Evolutionary conservation across 2,797 vertebrate genomes (phyloP).

Genomic region (Pogoniulus pusillus): DNA sequence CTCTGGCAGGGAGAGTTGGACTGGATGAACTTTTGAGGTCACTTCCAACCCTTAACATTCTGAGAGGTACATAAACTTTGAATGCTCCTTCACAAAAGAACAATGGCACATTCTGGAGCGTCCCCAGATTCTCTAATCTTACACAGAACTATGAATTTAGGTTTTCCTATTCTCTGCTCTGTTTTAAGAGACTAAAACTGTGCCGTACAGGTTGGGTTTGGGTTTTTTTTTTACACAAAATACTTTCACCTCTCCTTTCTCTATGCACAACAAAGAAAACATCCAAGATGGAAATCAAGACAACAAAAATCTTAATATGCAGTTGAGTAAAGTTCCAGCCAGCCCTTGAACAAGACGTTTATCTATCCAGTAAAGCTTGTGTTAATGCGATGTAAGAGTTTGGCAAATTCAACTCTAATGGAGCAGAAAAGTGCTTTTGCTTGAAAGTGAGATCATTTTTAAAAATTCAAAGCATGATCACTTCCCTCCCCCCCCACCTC

Average conservation of each 20-base stretch:
- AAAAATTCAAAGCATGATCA: conserved; percentile 87
- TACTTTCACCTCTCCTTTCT: conserved; percentile 1
- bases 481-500: conserved; percentile 51
- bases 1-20: too few relatives aligned
- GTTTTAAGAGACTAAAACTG: conserved; percentile 20
- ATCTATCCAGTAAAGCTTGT: conserved; percentile 83
- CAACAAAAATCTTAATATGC: conserved; percentile 80
- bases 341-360: conserved; percentile 78
- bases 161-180: not conserved
- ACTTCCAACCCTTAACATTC: too few relatives aligned
- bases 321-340: conserved; percentile 84
- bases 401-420: conserved; percentile 85
- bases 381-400: conserved; percentile 83
- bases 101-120: not conserved
- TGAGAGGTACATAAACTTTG: not conserved
- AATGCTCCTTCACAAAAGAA: conserved; percentile 2
- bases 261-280: conserved; percentile 61
- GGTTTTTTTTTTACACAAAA: conserved; percentile 22
- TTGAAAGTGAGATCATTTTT: conserved; percentile 87
- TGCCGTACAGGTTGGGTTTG: not conserved
- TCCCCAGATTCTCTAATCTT: not conserved
- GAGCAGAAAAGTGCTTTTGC: conserved; percentile 87
- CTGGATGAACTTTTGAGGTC: too few relatives aligned
- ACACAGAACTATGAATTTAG: not conserved
- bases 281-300: conserved; percentile 54